Conservation (phyloP, 2,113 vertebrate genomes). For the Aphelocoma coerulescens region DNA sequence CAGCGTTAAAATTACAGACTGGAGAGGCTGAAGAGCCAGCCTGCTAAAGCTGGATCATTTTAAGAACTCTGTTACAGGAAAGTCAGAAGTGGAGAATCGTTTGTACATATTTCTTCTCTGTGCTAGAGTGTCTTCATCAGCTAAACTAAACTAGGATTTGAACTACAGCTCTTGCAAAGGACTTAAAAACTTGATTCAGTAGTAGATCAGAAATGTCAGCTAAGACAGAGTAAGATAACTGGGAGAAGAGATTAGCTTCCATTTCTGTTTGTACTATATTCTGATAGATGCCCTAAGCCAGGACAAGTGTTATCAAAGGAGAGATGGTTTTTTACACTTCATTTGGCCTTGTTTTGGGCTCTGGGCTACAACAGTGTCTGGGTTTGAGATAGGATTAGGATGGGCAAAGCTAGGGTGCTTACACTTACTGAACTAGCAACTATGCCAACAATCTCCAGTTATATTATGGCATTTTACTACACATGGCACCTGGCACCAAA, state of each 20-base stretch:
- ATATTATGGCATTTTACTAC: neutral
- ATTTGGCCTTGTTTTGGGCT: neutral
- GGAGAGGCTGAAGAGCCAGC: neutral
- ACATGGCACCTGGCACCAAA: neutral
- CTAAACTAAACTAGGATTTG: neutral
- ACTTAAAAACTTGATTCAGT: neutral
- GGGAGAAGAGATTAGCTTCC: neutral
- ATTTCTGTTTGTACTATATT: neutral
- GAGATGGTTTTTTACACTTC: neutral
- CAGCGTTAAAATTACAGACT: neutral
- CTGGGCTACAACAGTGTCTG: rapidly evolving
- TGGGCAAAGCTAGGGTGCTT: neutral
- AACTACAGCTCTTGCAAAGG: neutral
- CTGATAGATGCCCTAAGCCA: neutral
- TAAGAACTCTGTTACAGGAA: neutral
- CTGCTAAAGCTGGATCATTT: neutral
- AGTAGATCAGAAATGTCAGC: neutral
- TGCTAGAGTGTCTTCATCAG: neutral
- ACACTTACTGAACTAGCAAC: neutral
- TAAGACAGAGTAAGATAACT: neutral
- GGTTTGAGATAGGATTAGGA: neutral
- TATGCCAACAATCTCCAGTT: neutral
- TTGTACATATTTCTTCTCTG: neutral
- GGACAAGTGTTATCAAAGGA: neutral
- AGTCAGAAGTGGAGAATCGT: neutral